Base-by-base conservation (phyloP, 2,888 invertebrate species). In the Torymus aiolomorphi region DNA sequence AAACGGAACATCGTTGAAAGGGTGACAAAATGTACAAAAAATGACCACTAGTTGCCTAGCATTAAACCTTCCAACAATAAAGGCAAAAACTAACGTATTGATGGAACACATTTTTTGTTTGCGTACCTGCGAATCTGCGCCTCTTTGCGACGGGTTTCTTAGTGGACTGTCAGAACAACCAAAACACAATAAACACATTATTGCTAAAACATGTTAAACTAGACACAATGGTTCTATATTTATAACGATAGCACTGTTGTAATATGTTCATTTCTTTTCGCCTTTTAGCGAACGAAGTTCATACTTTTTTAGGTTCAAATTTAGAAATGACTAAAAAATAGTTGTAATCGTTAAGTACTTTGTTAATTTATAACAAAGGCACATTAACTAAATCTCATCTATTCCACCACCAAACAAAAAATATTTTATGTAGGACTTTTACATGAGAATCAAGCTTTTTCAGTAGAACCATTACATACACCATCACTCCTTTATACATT, bases 41-140 rank as follows among this genome's bases (percentile, higher is more conserved):
- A 81, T 62, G 31, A 73, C 66, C 78, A 78, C 80, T 82, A 80
- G 80, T 75, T 78, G 67, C 75, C 78, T 82, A 82, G 80, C 80
- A 78, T 78, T 56, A 57, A 78, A 72, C 76, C 70, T 71, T 75
- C 54, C 14, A 52, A 12, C 66, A 69, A 73, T 78, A 73, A 80
- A 82, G 82, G 82, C 78, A 80, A 65, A 62, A 78, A 71, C 82
- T 82, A 83, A 83, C 79, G 67, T 75, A 83, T 82, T 83, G 63
- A 78, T 74, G 76, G 82, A 76, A 82, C 82, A 82, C 82, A 82
- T 83, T 82, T 85, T 84, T 84, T 84, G 73, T 82, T 84, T 86
- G 84, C 89, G 85, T 90, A 90, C 90, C 90, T 90, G 90, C 87
- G 85, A 90, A 87, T 88, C 88, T 88, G 88, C 89, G 88, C 87